Evolutionary conservation across 2,113 vertebrate species (phyloP).

Genomic region (Phalacrocorax pelagicus): DNA sequence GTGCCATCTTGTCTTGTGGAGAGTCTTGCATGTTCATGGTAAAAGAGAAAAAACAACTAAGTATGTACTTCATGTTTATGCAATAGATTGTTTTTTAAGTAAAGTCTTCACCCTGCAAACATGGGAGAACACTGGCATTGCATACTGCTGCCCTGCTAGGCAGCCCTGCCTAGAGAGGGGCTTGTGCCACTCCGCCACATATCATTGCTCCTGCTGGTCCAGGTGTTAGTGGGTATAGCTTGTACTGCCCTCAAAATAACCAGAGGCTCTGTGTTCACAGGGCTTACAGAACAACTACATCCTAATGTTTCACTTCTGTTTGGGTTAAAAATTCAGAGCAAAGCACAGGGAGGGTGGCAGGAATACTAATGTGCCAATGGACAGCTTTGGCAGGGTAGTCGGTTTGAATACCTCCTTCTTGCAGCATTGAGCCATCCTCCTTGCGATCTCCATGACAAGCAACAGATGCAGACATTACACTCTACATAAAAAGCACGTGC

Average conservation of each 20-base stretch:
- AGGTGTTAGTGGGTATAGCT: not conserved
- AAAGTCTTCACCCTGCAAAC: not conserved
- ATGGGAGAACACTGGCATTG: not conserved
- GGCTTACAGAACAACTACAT: not conserved
- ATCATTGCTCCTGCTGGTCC: not conserved
- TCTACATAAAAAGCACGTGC: not conserved
- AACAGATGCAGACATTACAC: not conserved
- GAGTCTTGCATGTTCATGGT: not conserved
- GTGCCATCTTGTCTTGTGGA: not conserved
- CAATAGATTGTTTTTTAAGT: not conserved
- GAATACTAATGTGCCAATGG: constrained; percentile 2
- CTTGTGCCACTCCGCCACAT: not conserved
- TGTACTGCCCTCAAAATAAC: not conserved
- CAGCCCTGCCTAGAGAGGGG: not conserved
- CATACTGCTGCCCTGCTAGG: not conserved
- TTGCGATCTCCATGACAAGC: not conserved
- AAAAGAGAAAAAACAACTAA: not conserved
- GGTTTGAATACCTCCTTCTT: not conserved
- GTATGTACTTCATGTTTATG: not conserved
- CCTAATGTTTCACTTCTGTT: not conserved
- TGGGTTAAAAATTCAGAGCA: not conserved
- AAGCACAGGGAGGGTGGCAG: not conserved
- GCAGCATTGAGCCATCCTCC: not conserved
- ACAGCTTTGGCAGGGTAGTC: not conserved
- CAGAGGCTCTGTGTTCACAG: not conserved